Conservation (phyloP, 1,140 invertebrate genomes). For the Kradibia gibbosae region DNA sequence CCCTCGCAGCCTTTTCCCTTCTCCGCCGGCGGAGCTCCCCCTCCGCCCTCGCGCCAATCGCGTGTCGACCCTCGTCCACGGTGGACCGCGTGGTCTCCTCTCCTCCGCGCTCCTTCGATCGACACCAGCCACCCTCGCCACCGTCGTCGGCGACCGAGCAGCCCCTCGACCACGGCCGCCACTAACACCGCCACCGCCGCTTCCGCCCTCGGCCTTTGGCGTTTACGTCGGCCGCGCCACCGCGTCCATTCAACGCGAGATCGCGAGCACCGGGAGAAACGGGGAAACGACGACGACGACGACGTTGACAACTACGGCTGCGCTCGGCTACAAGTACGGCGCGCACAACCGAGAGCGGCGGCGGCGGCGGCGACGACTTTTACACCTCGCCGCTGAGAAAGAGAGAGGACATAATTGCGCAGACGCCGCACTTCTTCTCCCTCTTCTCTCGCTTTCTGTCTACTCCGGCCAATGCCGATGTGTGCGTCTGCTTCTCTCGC, state of each 20-base stretch:
- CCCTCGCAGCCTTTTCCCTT: neutral
- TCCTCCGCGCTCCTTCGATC: neutral
- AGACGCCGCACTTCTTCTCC: constrained; percentile 5
- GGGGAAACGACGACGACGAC: constrained; percentile 14
- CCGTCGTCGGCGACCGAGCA: neutral
- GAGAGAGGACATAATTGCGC: constrained; percentile 4
- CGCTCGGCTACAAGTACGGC: neutral
- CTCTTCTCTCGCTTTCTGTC: neutral
- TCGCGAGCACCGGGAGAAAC: constrained; percentile 25
- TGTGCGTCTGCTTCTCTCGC: no score
- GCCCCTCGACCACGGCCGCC: neutral
- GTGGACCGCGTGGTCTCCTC: no score
- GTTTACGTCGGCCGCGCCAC: constrained; percentile 22
- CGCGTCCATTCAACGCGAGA: constrained; percentile 35
- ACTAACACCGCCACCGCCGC: neutral
- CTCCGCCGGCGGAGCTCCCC: neutral
- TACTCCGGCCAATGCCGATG: no score
- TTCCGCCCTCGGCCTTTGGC: neutral
- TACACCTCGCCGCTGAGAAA: neutral
- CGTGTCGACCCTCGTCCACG: no score
- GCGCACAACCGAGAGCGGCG: neutral
- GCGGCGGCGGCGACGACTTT: neutral
- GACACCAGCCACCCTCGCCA: neutral
- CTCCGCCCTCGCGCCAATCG: neutral
- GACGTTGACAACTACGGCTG: neutral